Base-by-base conservation (phyloP, 2,888 invertebrate species). In the Caenorhabditis parvicauda region DNA sequence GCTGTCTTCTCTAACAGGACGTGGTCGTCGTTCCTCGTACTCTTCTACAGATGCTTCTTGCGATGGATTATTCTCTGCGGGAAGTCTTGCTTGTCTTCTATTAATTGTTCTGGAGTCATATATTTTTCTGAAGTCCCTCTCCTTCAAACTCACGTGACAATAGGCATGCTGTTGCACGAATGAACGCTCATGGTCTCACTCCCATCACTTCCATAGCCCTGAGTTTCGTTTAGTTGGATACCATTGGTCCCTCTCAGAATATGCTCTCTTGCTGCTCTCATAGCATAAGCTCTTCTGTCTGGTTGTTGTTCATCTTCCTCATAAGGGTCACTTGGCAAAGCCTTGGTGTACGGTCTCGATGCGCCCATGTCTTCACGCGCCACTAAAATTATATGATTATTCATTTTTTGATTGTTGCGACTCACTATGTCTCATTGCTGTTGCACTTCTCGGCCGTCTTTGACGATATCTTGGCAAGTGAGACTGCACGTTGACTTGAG, bases 201-300 rank as follows among this genome's bases (percentile, higher is more conserved):
- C 29, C 77, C 77, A 60, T 79, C 79, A 55, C 75, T 75, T 56
- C 79, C 79, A 61, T 79, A 79, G 25, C 74, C 77, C 39, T 64
- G 63, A 42, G 35, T 9, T n/a, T 32, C 35, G 35, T 9, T 32
- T n/a, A 32, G n/a, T n/a, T 32, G 35, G 9, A 32, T 32, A 12
- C 35, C 35, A n/a, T 32, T 32, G 9, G 35, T n/a, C 35, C 9
- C 35, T 9, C 35, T 9, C 35, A 32, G 9, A n/a, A 32, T 32
- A n/a, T 32, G 35, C 35, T 32, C 35, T 12, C 35, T 9, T 12
- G 9, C n/a, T 32, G 35, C 9, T 32, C 35, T 32, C 35, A 32
- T 32, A 32, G 35, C 35, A 32, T 12, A 9, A 12, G 9, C 9
- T n/a, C 35, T 9, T 32, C n/a, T n/a, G 9, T 32, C 9, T 12